Base-by-base conservation (phyloP, 2,113 vertebrate species). In the Mus spicilegus region DNA sequence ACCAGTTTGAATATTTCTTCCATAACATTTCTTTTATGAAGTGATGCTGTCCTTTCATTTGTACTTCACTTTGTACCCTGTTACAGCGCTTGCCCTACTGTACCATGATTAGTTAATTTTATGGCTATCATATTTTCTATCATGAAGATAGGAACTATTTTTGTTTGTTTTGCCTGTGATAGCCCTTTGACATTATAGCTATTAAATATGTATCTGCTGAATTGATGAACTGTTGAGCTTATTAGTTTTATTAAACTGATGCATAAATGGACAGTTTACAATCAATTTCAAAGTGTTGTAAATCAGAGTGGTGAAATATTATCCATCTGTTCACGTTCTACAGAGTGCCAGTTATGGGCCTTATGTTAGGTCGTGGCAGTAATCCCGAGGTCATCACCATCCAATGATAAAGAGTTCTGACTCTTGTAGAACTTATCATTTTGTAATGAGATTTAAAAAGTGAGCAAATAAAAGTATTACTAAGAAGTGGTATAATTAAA, bases 301-400 rank as follows among this genome's bases (percentile, higher is more conserved):
- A 93, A 91, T 90, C 86, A 89, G 85, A 93, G 19, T 86, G 80
- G 7, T 93, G 24, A 89, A 86, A 39, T 91, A 73, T 65, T 61
- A 54, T 46, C 84, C 58, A 75, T 91, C 42, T 24, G 72, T 61
- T 22, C n/a, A 39, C 14, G 89, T 93, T 87, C 86, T 88, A 76
- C 42, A 89, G 65, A 69, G 7, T 78, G 73, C 58, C 5, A 81
- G 3, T 69, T 85, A 61, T 85, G 14, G 75, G 49, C 36, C 10
- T 33, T 91, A 3, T 69, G 2, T 88, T 85, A 16, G 77, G n/a
- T 89, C 11, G 81, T 19, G 14, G 28, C n/a, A 81, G 4, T 94
- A 69, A 73, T 90, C 16, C 33, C 39, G 36, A n/a, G 80, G 54
- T 20, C 20, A 73, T 56, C 3, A 56, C 28, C 22, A 39, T 73